Base-by-base conservation (phyloP, 2,113 vertebrate species). In the Cyphotilapia sp. region DNA sequence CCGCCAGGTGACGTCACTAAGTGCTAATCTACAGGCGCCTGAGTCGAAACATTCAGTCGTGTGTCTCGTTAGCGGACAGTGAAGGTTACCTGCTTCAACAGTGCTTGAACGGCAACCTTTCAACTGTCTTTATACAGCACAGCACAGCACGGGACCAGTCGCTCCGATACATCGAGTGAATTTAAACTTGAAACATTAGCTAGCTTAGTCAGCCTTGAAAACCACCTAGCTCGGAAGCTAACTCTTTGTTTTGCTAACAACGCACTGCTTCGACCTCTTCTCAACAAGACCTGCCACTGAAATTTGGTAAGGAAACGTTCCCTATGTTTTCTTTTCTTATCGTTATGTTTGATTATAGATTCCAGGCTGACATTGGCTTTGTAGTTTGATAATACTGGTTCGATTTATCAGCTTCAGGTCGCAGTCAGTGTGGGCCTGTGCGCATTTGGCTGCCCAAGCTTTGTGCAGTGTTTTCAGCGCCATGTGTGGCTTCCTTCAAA, bases 71-170 rank as follows among this genome's bases (percentile, higher is more conserved):
- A 88, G 61, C 88, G 91, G 95, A 95, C 94, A n/a, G 95, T 94
- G 86, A 95, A 94, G 96, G 96, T 97, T 96, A 95, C 94, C 96
- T 96, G 96, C 95, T 97, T 98, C 97, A 98, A 98, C 97, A 98
- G 97, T 98, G 97, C 93, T 98, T 98, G 97, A 96, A 98, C 97
- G 97, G 97, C 90, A 97, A 96, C 97, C 95, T 91, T 91, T 92
- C 76, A 17, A 49, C 95, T 96, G 96, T 93, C 92, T 93, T 29
- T 27, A 3, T 1, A 54, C 38, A n/a, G 4, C 16, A 5, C 38
- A n/a, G 4, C 16, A 5, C 27, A 4, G n/a, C 51, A 57, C 63
- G 19, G 4, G 13, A 54, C 42, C 17, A 69, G 19, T 82, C 7
- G 2, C 22, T 63, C 78, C 2, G 9, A 57, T 57, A 53, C 81